phyloP scores from a whole-genome alignment of 2,888 invertebrate species.

The Watsonalla binaria region DNA sequence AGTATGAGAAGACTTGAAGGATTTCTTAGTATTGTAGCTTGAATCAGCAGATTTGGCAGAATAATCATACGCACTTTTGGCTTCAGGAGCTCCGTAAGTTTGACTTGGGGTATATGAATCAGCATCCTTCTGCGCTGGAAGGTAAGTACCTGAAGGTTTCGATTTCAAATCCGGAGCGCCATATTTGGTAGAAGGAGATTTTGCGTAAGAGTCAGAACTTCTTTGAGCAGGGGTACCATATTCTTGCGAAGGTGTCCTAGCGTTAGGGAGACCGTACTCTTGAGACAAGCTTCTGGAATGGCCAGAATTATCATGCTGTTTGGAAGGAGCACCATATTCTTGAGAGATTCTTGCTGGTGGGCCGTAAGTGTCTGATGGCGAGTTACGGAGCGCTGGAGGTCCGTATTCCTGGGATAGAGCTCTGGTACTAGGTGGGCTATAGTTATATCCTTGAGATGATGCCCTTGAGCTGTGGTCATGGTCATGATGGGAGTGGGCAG shows the following conservation, averaged over 20 bases:
- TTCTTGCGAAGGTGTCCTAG: background rate
- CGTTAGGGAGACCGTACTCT: constrained; percentile 48
- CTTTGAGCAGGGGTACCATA: background rate
- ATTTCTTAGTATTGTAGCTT: background rate
- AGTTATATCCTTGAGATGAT: background rate
- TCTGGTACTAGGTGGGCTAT: background rate
- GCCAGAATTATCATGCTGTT: background rate
- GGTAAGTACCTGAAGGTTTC: background rate
- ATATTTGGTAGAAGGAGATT: background rate
- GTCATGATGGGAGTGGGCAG: constrained; percentile 1
- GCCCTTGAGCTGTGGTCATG: constrained; percentile 4
- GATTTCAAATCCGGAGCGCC: background rate
- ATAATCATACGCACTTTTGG: background rate
- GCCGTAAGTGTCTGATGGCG: background rate
- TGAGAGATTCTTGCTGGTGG: too few relatives aligned
- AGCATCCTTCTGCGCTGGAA: background rate
- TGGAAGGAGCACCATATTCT: too few relatives aligned
- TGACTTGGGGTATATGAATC: background rate
- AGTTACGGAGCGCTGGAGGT: background rate
- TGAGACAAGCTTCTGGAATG: constrained; percentile 29
- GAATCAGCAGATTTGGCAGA: background rate
- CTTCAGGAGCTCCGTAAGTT: background rate
- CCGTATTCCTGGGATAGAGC: background rate
- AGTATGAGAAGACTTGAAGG: background rate
- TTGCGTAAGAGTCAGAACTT: background rate